These are phyloP conservation scores for Xiphorhynchus elegans DNA, from an alignment of 2,113 vertebrate species.

Conservation along the genomic window DNA sequence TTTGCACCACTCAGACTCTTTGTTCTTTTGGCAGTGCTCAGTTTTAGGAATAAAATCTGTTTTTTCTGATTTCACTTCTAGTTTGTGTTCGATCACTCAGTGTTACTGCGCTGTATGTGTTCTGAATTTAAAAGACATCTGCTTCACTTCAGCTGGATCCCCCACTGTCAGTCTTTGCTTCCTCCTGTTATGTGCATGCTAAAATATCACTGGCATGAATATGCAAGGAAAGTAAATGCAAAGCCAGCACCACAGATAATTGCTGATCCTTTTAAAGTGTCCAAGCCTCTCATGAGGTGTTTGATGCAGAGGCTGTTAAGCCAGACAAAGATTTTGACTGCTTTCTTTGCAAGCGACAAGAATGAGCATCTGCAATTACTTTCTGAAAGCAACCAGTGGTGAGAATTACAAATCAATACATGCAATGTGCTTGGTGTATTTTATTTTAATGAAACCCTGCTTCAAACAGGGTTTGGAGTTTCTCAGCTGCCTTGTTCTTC, in stretches of 20 bases:
- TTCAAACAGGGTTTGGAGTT: neutral
- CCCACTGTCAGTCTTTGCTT: slow-evolving; percentile 41
- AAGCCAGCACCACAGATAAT: slow-evolving; percentile 44
- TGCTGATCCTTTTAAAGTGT: slow-evolving; percentile 49
- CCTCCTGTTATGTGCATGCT: slow-evolving; percentile 2
- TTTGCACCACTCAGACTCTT: neutral
- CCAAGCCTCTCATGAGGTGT: slow-evolving; percentile 22
- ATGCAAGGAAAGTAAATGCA: slow-evolving; percentile 40
- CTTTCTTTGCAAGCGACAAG: neutral
- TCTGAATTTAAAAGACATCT: slow-evolving; percentile 64
- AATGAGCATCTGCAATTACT: slow-evolving; percentile 51
- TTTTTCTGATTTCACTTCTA: slow-evolving; percentile 1
- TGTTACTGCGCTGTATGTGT: slow-evolving; percentile 46
- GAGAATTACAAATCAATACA: slow-evolving; percentile 52
- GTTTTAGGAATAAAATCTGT: neutral
- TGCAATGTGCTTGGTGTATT: neutral
- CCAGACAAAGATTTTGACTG: slow-evolving; percentile 11
- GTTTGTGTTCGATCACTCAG: slow-evolving; percentile 35
- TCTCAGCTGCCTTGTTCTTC: neutral
- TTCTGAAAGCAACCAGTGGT: slow-evolving; percentile 10
- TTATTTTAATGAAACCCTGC: slow-evolving; percentile 21
- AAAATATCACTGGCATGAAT: slow-evolving; percentile 51
- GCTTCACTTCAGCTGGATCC: slow-evolving; percentile 55
- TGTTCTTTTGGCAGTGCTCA: neutral
- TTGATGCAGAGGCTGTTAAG: slow-evolving; percentile 39